Conservation (phyloP, 2,113 vertebrate species). For the Anhinga anhinga region DNA sequence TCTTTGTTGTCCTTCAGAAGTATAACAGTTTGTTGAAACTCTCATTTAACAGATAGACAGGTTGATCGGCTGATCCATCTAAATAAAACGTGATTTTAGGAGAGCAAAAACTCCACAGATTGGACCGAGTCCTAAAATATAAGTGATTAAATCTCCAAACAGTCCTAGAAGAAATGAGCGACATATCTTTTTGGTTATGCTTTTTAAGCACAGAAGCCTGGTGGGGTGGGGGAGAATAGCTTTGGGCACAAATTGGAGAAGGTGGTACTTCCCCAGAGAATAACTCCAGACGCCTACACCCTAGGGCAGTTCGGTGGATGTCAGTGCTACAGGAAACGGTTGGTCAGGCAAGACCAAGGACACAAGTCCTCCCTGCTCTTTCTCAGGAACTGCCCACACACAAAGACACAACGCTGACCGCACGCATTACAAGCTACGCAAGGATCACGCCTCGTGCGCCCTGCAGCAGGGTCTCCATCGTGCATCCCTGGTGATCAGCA, state of each 20-base stretch:
- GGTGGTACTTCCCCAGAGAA: neutral
- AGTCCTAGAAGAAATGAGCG: neutral
- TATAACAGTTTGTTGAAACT: neutral
- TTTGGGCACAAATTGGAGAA: neutral
- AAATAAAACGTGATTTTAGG: neutral
- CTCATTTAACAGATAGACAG: neutral
- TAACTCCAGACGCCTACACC: neutral
- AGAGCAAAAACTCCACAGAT: neutral
- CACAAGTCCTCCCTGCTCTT: neutral
- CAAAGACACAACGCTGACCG: neutral
- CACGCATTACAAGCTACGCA: fast-evolving
- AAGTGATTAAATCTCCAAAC: neutral
- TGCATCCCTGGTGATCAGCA: neutral
- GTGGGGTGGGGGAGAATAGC: neutral
- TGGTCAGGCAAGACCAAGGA: neutral
- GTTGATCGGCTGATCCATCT: neutral
- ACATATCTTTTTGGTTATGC: neutral
- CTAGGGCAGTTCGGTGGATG: fast-evolving
- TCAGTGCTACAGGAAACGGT: neutral
- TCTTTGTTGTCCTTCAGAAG: neutral
- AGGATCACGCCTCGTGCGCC: fast-evolving
- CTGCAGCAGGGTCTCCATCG: neutral
- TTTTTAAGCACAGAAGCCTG: neutral
- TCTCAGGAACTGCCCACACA: neutral
- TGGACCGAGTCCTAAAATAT: neutral